Evolutionary conservation across 92 coral and sea anemone genomes (phyloP), one percentile per base, ranked within the genome.

Genomic region (Siderastrea siderea): DNA sequence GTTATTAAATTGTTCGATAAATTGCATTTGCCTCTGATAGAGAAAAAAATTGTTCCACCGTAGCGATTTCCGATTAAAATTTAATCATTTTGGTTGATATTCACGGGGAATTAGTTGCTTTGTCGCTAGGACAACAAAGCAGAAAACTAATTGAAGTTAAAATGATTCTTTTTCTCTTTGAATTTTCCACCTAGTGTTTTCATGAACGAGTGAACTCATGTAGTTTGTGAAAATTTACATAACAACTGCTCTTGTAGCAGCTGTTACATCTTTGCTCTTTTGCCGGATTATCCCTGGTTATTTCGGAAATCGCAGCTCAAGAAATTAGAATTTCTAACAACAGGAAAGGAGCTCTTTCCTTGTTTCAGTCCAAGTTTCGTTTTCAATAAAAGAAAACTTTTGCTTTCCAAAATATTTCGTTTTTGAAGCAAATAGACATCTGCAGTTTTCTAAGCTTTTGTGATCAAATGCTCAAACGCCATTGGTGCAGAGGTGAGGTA

Each of bases 391-490:
- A 3, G 47, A 74, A 53, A 74, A 3, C 78, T 38, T 17, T 52
- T 10, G 57, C 71, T 13, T 14, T 13, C n/a, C 10, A 17, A 66
- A 66, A 16, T 6, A 49, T 47, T 72, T 68, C 85, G 67, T 38
- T 61, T 78, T 62, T 14, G 47, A 47, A 82, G 78, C 3, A 82
- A 69, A 82, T 15, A 26, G 86, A 52, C 86, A 82, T 82, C 86
- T 82, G 86, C 68, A 55, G 54, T 26, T 55, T 80, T 47, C 62
- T 3, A 19, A 75, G 75, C 68, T 53, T 82, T 83, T 59, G 71
- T 74, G 87, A 84, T 72, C 87, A 72, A 74, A 50, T 61, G 80
- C 87, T 84, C 80, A 73, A 84, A 84, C 71, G 64, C 80, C 63
- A 84, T 84, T 84, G 87, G 87, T 74, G 80, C 62, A 84, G 63